A percentile compares a stretch with the other conserved stretches of the same genome.
Evolutionary conservation across 1,140 invertebrate species (phyloP).

Genomic region (Chrysoperla carnea): DNA sequence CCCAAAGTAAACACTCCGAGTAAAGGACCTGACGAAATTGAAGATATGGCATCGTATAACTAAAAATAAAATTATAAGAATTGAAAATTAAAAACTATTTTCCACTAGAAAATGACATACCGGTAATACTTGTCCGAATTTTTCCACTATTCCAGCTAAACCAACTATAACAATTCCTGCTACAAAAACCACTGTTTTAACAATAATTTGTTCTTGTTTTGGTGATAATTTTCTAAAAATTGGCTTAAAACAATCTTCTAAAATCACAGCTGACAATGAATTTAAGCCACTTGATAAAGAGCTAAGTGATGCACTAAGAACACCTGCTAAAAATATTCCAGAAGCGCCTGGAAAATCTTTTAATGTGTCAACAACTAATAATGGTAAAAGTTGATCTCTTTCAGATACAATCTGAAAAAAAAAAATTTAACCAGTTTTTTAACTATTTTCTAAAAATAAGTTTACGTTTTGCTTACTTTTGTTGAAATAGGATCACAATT

Average conservation of each 20-base stretch:
- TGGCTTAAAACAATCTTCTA: too few species aligned
- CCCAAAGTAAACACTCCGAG: slow-evolving; percentile 32
- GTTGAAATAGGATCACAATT: too few species aligned
- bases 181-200: too few species aligned
- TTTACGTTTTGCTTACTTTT: too few species aligned
- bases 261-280: too few species aligned
- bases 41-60: slow-evolving; percentile 19
- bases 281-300: too few species aligned
- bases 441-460: background rate
- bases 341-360: slow-evolving; percentile 32
- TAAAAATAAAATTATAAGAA: background rate
- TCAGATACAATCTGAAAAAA: too few species aligned
- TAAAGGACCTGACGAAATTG: slow-evolving; percentile 28
- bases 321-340: slow-evolving; percentile 46
- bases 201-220: too few species aligned
- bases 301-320: slow-evolving; percentile 25
- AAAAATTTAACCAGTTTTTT: background rate
- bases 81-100: background rate
- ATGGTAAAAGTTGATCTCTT: slow-evolving; percentile 18
- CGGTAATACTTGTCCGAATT: too few species aligned
- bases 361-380: slow-evolving; percentile 38
- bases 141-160: too few species aligned
- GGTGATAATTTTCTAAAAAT: too few species aligned
- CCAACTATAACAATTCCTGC: too few species aligned
- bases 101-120: slow-evolving; percentile 17